Conservation (phyloP, 2,797 vertebrate genomes). For the Myotis vivesi region DNA sequence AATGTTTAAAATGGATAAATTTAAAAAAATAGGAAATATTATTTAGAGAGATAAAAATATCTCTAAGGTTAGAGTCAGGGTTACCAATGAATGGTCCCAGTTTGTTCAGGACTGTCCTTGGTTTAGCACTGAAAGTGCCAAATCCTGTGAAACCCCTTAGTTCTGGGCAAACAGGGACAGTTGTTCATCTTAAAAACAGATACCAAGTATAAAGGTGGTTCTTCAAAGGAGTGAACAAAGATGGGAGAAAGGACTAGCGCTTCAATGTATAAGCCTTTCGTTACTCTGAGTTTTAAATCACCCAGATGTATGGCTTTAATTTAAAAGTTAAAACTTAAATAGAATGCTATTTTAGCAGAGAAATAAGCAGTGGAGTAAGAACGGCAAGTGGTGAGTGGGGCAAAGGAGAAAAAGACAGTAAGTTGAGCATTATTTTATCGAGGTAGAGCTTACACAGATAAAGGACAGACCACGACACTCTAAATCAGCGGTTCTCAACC, state of each 20-base stretch:
- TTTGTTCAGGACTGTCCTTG: not conserved
- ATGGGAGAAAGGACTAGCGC: not conserved
- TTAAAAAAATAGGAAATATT: not conserved
- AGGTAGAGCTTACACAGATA: not conserved
- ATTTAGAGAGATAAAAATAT: slow-evolving; percentile 22
- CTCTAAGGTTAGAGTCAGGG: not conserved
- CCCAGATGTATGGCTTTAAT: not conserved
- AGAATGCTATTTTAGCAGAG: not conserved
- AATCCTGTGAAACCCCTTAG: not conserved
- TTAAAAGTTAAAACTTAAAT: not conserved
- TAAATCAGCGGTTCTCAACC: too few species aligned
- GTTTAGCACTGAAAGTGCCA: not conserved
- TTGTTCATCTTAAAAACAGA: not conserved
- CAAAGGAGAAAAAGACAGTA: not conserved
- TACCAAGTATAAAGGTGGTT: not conserved
- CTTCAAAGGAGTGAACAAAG: not conserved
- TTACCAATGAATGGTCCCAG: not conserved
- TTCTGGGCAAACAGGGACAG: not conserved
- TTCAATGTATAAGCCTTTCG: not conserved
- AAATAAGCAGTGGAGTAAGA: not conserved
- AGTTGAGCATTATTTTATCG: not conserved
- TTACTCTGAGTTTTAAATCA: not conserved
- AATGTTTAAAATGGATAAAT: not conserved
- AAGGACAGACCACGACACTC: too few species aligned
- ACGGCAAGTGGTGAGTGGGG: not conserved